Evolutionary conservation across 2,797 vertebrate genomes (phyloP), one percentile per base, ranked within the genome.

Genomic region (Trichosurus vulpecula): DNA sequence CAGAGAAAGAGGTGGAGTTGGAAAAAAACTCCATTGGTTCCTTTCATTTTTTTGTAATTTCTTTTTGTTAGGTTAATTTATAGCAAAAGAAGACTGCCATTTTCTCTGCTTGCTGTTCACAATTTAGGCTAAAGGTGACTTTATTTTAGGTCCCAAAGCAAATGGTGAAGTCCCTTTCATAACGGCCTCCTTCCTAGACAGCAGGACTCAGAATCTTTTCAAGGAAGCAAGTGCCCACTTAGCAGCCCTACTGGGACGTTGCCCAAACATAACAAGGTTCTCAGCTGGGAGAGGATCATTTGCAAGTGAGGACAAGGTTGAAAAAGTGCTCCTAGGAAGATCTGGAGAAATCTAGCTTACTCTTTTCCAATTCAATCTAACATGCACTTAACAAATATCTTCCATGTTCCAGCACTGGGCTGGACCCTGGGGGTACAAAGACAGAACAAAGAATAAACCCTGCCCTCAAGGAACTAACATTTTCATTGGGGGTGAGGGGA

Each of bases 191-290:
- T 98, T 98, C 93, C 93, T 93, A 96, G 96, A 96, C 96, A 96
- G 96, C 95, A 97, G 94, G 35, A 97, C 92, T 13, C 96, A 97
- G 93, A 96, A 96, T 94, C 97, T 96, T 94, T 95, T 97, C 97
- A 98, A 97, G 96, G 94, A 91, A 96, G 96, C 96, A 97, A 97
- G 91, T 93, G 97, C 96, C 98, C 98, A 98, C 98, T 96, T 97
- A 97, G 55, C 94, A 97, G 96, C 96, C 92, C 97, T 97, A 91
- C 96, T 97, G 97, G 97, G 98, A 98, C 58, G 35, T 95, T 98
- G 97, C 97, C 98, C 97, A 98, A 96, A 25, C 90, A 95, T 98
- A 98, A 98, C 91, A 97, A 74, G 96, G 96, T 95, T 98, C 96
- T 95, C 96, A 97, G 95, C 94, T 98, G 95, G 0, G 55, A 96